These are phyloP conservation scores for Phymatocera aterrima DNA, from an alignment of 2,888 invertebrate genomes.

Conservation along the genomic window DNA sequence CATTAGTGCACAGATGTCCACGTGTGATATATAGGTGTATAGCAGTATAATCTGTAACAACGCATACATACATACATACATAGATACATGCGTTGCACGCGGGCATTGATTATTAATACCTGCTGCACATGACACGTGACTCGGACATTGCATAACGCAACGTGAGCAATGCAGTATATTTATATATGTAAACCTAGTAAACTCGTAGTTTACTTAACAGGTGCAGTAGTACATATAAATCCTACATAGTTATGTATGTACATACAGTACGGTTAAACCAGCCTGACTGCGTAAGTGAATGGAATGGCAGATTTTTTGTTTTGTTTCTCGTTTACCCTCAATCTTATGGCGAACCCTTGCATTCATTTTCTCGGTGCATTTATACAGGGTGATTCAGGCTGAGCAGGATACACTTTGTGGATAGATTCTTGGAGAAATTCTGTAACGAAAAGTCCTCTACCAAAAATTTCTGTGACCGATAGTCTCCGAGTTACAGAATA, in stretches of 20 bases:
- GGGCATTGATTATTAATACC: conserved; percentile 21
- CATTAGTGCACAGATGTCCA: neutral
- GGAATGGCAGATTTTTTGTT: no score
- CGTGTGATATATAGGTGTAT: neutral
- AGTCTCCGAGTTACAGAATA: no score
- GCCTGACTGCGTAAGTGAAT: conserved; percentile 22
- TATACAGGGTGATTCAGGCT: no score
- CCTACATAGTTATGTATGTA: no score
- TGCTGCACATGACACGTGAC: conserved; percentile 43
- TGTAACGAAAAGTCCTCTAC: no score
- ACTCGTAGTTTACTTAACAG: conserved; percentile 20
- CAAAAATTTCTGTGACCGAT: no score
- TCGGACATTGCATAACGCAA: conserved; percentile 17
- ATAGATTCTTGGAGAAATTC: no score
- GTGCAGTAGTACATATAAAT: no score
- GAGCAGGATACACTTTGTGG: no score
- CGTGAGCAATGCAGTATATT: neutral
- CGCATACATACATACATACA: no score
- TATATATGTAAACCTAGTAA: conserved; percentile 25
- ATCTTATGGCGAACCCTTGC: neutral
- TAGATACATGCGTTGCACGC: no score
- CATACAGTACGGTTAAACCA: conserved; percentile 20
- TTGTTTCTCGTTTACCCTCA: conserved; percentile 24
- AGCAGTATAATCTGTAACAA: neutral
- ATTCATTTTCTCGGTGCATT: no score